Conservation (phyloP, 2,113 vertebrate species). For the Phaethornis superciliosus region DNA sequence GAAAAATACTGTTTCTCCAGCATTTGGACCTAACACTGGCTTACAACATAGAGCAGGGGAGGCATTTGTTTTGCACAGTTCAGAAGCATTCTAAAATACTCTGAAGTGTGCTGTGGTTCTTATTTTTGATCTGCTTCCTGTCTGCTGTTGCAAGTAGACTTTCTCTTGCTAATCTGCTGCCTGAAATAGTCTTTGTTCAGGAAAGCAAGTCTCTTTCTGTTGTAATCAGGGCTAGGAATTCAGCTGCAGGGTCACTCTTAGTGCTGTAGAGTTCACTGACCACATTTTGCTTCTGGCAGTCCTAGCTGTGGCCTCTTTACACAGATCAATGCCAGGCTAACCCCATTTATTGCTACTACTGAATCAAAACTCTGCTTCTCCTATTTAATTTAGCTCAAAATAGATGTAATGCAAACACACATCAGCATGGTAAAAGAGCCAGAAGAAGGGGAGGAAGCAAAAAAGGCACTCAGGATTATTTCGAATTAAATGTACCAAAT, state of each 20-base stretch:
- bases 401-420: slow-evolving; percentile 22
- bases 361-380: slow-evolving; percentile 58
- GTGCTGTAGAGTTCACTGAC: slow-evolving; percentile 67
- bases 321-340: slow-evolving; percentile 64
- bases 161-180: slow-evolving; percentile 26
- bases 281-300: slow-evolving; percentile 39
- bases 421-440: background rate
- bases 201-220: slow-evolving; percentile 50
- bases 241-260: slow-evolving; percentile 47
- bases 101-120: background rate
- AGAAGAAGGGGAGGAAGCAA: background rate
- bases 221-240: slow-evolving; percentile 40
- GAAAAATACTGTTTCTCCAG: background rate
- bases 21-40: background rate
- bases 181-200: slow-evolving; percentile 53
- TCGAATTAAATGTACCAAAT: background rate
- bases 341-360: slow-evolving; percentile 61
- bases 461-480: background rate
- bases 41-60: fast-evolving
- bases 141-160: slow-evolving; percentile 25
- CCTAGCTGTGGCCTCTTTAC: slow-evolving; percentile 34
- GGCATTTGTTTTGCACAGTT: background rate
- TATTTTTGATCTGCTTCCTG: background rate
- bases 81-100: background rate
- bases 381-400: slow-evolving; percentile 51